Base-by-base conservation (phyloP, 2,113 vertebrate genomes). In the Plecotus auritus region DNA sequence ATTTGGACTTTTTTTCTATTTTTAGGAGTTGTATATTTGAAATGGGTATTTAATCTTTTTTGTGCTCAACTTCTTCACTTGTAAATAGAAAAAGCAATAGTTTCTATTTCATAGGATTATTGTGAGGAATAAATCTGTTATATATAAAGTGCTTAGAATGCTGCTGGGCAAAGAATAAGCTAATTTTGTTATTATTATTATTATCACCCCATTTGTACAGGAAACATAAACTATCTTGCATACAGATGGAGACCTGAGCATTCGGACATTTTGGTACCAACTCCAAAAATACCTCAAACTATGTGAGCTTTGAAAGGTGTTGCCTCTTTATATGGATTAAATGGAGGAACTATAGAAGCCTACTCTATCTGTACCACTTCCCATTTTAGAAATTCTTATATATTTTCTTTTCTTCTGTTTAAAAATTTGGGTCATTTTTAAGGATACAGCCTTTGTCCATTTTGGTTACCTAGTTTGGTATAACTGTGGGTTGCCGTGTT, bases 391-490 rank as follows among this genome's bases (percentile, higher is more conserved):
- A 77, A 77, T 88, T 16, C 47, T 9, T 26, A 32, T 67, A 4
- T 14, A 45, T 54, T 80, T 93, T 37, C 51, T 73, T 88, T 88
- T 45, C 12, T 81, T 95, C 73, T 81, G 23, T 67, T 92, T 84
- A 73, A 92, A 73, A 51, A 30, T 72, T 72, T 26, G 32, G 37
- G 54, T 86, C 69, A 85, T 12, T 90, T 95, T 88, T 85, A 74
- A 54, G 28, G 28, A 23, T 4, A 66, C 56, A 30, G 7, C 4
- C 72, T 83, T 83, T 30, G 13, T 88, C 72, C n/a, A 37, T 54
- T 85, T 93, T 76, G 94, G 17, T 80, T 95, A 88, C 85, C 42
- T 90, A 74, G 32, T 93, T 92, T 88, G 64, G 49, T 74, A 74
- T 88, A 91, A 96, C 85, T 37, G 73, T 37, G 10, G 67, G 54